phyloP scores from a whole-genome alignment of 2,797 vertebrate genomes.

The Acrossocheilus wenchowensis region DNA sequence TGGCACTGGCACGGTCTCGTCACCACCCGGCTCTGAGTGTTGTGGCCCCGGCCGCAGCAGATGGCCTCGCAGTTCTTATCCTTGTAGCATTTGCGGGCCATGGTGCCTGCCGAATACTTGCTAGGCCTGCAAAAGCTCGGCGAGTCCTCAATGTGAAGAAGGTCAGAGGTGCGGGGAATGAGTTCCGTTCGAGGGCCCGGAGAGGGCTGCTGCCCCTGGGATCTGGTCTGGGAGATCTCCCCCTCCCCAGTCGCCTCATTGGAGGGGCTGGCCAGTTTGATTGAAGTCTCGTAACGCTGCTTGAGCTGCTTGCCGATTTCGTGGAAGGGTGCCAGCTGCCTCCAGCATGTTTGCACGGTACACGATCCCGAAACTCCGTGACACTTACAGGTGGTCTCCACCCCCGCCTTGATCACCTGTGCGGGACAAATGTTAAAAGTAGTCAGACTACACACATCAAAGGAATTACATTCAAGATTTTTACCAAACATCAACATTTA shows the following conservation, averaged over 20 bases:
- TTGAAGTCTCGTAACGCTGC: slow-evolving; percentile 92
- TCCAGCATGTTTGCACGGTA: slow-evolving; percentile 97
- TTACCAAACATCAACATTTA: slow-evolving; percentile 33
- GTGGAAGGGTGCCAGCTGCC: slow-evolving; percentile 95
- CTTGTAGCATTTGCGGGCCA: slow-evolving; percentile 94
- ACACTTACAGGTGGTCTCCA: slow-evolving; percentile 98
- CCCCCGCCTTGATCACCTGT: slow-evolving; percentile 95
- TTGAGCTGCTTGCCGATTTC: slow-evolving; percentile 97
- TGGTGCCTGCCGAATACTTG: slow-evolving; percentile 91
- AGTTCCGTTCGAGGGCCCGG: slow-evolving; percentile 81
- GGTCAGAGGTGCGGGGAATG: slow-evolving; percentile 92
- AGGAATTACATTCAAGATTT: not conserved
- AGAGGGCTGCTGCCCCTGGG: slow-evolving; percentile 64
- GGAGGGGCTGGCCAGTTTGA: slow-evolving; percentile 94
- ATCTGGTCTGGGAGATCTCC: slow-evolving; percentile 86
- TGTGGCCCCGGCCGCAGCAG: slow-evolving; percentile 97
- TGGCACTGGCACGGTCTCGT: slow-evolving; percentile 97
- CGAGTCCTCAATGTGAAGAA: slow-evolving; percentile 98
- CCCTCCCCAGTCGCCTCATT: slow-evolving; percentile 95
- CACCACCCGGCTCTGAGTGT: slow-evolving; percentile 96
- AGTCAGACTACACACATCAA: slow-evolving; percentile 41
- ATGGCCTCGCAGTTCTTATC: slow-evolving; percentile 99
- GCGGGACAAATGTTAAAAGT: slow-evolving; percentile 28
- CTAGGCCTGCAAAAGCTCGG: slow-evolving; percentile 95
- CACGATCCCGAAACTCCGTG: slow-evolving; percentile 97